Conservation (phyloP, 2,888 invertebrate genomes). For the Operophtera brumata region DNA sequence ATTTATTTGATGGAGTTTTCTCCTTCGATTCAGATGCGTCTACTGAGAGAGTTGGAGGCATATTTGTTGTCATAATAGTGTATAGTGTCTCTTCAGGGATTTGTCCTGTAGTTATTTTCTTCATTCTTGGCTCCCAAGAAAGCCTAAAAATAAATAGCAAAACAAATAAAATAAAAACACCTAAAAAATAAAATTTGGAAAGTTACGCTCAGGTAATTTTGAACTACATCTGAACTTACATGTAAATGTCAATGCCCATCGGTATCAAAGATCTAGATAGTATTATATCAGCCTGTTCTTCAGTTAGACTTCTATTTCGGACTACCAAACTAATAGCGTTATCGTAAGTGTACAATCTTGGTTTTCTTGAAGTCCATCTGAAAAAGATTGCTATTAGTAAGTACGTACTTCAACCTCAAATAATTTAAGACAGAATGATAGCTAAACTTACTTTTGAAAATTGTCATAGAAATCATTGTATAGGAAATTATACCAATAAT, state of each 20-base stretch:
- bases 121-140: slow-evolving; percentile 57
- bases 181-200: background rate
- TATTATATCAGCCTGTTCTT: slow-evolving; percentile 71
- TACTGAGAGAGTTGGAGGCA: slow-evolving; percentile 49
- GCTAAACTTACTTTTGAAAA: slow-evolving; percentile 39
- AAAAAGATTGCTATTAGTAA: slow-evolving; percentile 20
- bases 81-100: slow-evolving; percentile 48
- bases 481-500: slow-evolving; percentile 37
- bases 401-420: background rate
- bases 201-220: no score
- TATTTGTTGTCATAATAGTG: slow-evolving; percentile 39
- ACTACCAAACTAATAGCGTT: slow-evolving; percentile 65
- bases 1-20: slow-evolving; percentile 28
- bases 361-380: slow-evolving; percentile 41
- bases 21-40: slow-evolving; percentile 40
- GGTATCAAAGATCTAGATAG: slow-evolving; percentile 68
- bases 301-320: slow-evolving; percentile 59
- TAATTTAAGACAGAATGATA: background rate
- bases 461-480: slow-evolving; percentile 53
- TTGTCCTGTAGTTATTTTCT: slow-evolving; percentile 37
- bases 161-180: background rate
- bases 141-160: slow-evolving; percentile 38
- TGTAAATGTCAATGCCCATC: slow-evolving; percentile 62
- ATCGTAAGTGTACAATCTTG: slow-evolving; percentile 46
- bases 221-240: slow-evolving; percentile 36